Evolutionary conservation across 35 echinoderm and acorn worm genomes (phyloP).

Genomic region (Holothuria glaberrima): DNA sequence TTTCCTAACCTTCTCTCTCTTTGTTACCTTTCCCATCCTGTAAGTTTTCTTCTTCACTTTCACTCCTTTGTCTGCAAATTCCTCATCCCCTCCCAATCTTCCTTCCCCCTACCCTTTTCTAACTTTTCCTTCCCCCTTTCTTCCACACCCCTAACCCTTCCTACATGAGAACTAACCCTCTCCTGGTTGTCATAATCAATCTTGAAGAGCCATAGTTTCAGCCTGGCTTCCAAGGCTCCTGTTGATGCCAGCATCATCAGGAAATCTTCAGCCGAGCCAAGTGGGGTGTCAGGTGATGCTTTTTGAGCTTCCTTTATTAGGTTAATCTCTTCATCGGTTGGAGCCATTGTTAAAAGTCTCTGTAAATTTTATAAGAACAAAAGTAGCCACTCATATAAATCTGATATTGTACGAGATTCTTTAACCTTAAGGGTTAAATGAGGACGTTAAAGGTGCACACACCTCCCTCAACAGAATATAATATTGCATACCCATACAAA

Average conservation of each 20-base stretch:
- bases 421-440: too few species aligned
- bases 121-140: too few species aligned
- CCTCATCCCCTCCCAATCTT: too few species aligned
- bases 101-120: too few species aligned
- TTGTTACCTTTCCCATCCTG: too few species aligned
- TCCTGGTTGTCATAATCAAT: constrained; percentile 97
- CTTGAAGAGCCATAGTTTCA: constrained; percentile 97
- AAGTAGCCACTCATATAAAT: background rate
- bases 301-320: constrained; percentile 77
- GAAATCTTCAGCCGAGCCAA: constrained; percentile 98
- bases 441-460: too few species aligned
- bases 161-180: constrained; percentile 58
- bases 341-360: constrained; percentile 90
- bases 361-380: constrained; percentile 6
- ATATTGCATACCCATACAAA: too few species aligned
- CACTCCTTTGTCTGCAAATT: too few species aligned
- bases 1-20: too few species aligned
- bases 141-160: background rate
- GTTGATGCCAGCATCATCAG: constrained; percentile 85
- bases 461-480: too few species aligned
- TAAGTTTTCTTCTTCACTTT: too few species aligned
- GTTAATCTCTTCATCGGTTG: constrained; percentile 78
- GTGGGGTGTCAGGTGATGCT: constrained; percentile 74
- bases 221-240: constrained; percentile 80
- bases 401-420: too few species aligned